Conservation (phyloP, 2,888 invertebrate species). For the Caenorhabditis sulstoni region DNA sequence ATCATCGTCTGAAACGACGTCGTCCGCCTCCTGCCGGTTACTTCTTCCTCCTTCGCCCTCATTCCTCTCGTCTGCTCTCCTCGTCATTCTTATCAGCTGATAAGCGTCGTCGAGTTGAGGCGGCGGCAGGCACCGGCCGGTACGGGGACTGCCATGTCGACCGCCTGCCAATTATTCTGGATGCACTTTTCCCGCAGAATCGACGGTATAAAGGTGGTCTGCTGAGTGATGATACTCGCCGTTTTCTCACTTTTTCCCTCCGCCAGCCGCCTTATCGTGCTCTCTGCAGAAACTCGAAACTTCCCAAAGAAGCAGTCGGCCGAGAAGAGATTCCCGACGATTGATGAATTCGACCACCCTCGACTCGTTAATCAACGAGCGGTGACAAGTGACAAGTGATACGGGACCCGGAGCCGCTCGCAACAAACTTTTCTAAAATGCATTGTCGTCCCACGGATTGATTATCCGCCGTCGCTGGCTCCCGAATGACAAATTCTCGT, state of each 20-base stretch:
- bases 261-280: background rate
- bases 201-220: constrained; percentile 48
- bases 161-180: constrained; percentile 51
- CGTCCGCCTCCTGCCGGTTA: constrained; percentile 7
- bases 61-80: constrained; percentile 28
- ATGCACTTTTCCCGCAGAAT: constrained; percentile 51
- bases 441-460: constrained; percentile 49
- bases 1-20: constrained; percentile 13
- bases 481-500: constrained; percentile 45
- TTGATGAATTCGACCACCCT: constrained; percentile 8
- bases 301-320: no score
- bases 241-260: constrained; percentile 30
- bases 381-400: constrained; percentile 49
- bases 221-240: constrained; percentile 25
- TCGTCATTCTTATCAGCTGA: constrained; percentile 38
- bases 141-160: constrained; percentile 48
- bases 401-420: background rate
- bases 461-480: constrained; percentile 16
- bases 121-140: constrained; percentile 52
- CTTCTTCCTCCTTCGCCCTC: constrained; percentile 12
- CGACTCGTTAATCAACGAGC: constrained; percentile 29
- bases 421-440: constrained; percentile 48
- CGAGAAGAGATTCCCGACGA: no score
- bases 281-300: no score
- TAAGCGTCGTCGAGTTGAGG: constrained; percentile 20